A percentile compares a stretch with the other conserved stretches of the same genome.
Conservation (phyloP, 2,888 invertebrate species). For the Aspidapion aeneum region DNA sequence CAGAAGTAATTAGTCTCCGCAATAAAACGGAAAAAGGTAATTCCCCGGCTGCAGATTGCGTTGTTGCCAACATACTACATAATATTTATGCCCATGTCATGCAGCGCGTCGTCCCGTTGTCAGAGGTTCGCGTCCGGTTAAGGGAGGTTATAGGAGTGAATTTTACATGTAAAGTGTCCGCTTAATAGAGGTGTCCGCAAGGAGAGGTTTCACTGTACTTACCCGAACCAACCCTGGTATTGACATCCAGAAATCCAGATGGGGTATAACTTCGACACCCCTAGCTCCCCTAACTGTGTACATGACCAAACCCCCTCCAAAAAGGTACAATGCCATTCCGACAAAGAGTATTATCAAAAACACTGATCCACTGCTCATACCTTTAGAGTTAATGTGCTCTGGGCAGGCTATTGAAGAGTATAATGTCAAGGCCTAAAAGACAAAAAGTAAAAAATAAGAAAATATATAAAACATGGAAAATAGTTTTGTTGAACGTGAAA, state of each 20-base stretch:
- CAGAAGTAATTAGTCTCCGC: no score
- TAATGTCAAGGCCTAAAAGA: conserved; percentile 50
- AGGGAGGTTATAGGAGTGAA: no score
- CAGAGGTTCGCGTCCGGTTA: no score
- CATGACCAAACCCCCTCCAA: conserved; percentile 62
- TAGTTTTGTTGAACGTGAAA: no score
- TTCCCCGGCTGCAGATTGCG: no score
- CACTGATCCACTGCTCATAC: conserved; percentile 60
- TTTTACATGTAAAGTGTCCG: no score
- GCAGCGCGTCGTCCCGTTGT: no score
- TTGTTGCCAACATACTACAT: no score
- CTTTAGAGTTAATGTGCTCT: conserved; percentile 40
- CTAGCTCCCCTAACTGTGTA: conserved; percentile 68
- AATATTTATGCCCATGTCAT: no score
- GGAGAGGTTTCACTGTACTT: no score
- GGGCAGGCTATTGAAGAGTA: conserved; percentile 53
- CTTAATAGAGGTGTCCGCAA: no score
- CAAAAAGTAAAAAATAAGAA: conserved; percentile 13
- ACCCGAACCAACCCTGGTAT: conserved; percentile 67
- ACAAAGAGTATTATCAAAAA: conserved; percentile 62
- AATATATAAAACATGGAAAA: neutral
- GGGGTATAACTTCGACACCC: conserved; percentile 70
- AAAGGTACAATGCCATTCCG: conserved; percentile 56
- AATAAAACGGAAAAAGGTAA: no score
- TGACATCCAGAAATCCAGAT: conserved; percentile 69